A percentile compares a stretch with the other conserved stretches of the same genome.
These are phyloP conservation scores for Pinctada fucata DNA, from an alignment of 2,888 invertebrate species.

Conservation along the genomic window DNA sequence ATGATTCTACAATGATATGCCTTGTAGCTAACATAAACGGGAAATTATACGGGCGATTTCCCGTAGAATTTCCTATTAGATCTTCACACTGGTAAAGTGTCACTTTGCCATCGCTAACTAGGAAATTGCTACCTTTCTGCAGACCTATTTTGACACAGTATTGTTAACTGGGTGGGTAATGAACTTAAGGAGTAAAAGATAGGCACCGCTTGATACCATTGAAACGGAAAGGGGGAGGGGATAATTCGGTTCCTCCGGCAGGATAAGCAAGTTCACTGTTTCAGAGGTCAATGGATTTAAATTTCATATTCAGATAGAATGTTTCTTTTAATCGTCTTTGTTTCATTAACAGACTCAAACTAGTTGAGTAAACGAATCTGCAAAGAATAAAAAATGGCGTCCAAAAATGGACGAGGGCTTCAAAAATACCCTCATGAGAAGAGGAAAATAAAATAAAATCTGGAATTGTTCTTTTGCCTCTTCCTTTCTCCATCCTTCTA, in stretches of 20 bases:
- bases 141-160: neutral
- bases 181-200: neutral
- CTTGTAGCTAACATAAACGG: neutral
- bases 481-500: too few species aligned
- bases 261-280: too few species aligned
- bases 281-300: too few species aligned
- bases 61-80: neutral
- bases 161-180: neutral
- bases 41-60: conserved; percentile 1
- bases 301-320: too few species aligned
- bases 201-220: neutral
- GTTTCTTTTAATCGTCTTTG: too few species aligned
- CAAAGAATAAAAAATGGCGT: too few species aligned
- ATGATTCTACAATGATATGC: neutral
- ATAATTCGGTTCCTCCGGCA: neutral
- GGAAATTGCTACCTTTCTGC: neutral
- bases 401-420: too few species aligned
- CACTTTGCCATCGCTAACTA: neutral
- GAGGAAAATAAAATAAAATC: too few species aligned
- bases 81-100: neutral
- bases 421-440: too few species aligned
- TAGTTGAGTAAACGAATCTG: too few species aligned
- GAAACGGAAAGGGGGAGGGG: neutral
- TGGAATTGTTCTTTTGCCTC: too few species aligned
- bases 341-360: too few species aligned